Base-by-base conservation (phyloP, 2,113 vertebrate genomes). In the Oreotrochilus melanogaster region DNA sequence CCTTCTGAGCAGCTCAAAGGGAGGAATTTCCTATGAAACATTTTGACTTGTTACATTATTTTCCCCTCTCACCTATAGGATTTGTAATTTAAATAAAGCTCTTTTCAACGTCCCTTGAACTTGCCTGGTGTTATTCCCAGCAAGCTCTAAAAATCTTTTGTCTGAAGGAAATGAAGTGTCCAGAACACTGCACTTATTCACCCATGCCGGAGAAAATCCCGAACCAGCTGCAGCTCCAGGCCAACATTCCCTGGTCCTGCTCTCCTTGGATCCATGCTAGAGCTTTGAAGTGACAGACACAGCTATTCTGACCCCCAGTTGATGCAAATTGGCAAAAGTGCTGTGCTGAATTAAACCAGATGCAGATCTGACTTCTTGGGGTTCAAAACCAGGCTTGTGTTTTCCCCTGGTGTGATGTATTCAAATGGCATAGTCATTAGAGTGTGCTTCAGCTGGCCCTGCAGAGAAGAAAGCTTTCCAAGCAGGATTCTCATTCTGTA, bases 181-280 rank as follows among this genome's bases (percentile, higher is more conserved):
- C 4, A 2, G 47, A 33, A 15, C 15, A 60, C 30, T 42, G 42
- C 53, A 14, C 61, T 10, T 23, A 3, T 1, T 6, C 50, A 3
- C 42, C 4, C 0, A 1, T 18, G 4, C 37, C 3, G 37, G 23
- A 30, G 53, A 31, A 23, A 30, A 51, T 8, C 56, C 65, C 28
- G 45, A 2, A 30, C 22, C 80, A 78, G 24, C 51, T 7, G 14
- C 69, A 64, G 70, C 54, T 33, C 80, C 18, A 51, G 61, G 18
- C 88, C 57, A 19, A 1, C 16, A 0, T 54, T 61, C 58, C 42
- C 78, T 18, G 2, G 3, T 30, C 18, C 14, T 7, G 24, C 75
- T 3, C 0, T 14, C 33, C 37, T 11, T 3, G 47, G 33, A 4
- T 3, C 11, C 22, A 11, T 2, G 5, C 48, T 18, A 6, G 69